These are phyloP conservation scores for Pygoscelis antarcticus DNA, from an alignment of 2,113 vertebrate genomes.

Conservation along the genomic window DNA sequence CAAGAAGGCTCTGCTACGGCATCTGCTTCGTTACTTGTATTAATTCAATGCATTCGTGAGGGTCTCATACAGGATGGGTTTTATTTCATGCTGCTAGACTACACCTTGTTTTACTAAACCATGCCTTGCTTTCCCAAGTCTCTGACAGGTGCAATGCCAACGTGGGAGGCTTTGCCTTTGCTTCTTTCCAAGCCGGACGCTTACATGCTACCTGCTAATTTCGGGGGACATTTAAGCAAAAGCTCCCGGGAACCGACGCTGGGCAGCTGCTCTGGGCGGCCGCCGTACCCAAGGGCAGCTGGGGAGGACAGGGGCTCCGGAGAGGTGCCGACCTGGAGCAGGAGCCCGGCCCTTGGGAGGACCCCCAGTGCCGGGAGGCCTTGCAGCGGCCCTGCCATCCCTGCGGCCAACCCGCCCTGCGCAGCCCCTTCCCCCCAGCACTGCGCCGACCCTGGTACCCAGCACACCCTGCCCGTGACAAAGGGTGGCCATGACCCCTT, in stretches of 20 bases:
- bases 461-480: not conserved
- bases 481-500: not conserved
- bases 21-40: rapidly evolving
- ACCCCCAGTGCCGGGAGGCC: not conserved
- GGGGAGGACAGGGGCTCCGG: not conserved
- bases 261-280: not conserved
- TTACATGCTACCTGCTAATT: not conserved
- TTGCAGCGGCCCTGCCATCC: not conserved
- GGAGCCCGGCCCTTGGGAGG: not conserved
- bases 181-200: constrained; percentile 45
- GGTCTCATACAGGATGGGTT: rapidly evolving
- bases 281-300: not conserved
- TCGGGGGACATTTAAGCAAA: constrained; percentile 29
- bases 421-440: constrained; percentile 14
- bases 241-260: not conserved
- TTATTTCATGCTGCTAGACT: not conserved
- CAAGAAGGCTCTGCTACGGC: not conserved
- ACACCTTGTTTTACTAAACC: not conserved
- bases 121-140: constrained; percentile 57
- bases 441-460: not conserved
- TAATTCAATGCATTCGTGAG: rapidly evolving
- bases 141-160: constrained; percentile 51
- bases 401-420: not conserved
- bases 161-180: constrained; percentile 52
- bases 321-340: constrained; percentile 35